Percentiles rank a stretch among this genome's conserved stretches.
Conservation (phyloP, 2,888 invertebrate species). For the Oscheius sp. region DNA sequence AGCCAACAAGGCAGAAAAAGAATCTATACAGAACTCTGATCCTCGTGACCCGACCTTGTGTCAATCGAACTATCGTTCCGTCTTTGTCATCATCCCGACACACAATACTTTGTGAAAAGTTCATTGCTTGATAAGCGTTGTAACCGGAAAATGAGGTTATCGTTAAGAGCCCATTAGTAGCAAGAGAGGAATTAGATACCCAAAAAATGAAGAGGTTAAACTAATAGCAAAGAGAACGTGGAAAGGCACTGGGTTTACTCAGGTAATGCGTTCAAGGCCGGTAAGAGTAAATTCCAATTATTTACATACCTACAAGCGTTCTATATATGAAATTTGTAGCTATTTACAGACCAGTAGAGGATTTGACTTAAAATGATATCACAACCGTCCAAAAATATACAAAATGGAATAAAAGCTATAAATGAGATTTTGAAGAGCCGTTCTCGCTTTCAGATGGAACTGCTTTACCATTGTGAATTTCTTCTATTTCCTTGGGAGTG, state of each 20-base stretch:
- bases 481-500: constrained; percentile 11
- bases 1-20: too few species aligned
- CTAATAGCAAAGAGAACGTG: not conserved
- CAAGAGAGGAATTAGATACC: not conserved
- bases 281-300: not conserved
- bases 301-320: constrained; percentile 8
- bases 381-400: constrained; percentile 21
- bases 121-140: not conserved
- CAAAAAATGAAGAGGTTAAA: not conserved
- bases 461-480: constrained; percentile 11
- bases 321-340: not conserved
- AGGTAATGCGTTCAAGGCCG: not conserved
- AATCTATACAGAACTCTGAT: too few species aligned
- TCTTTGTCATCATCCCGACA: too few species aligned
- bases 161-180: too few species aligned
- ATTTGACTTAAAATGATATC: constrained; percentile 10
- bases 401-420: constrained; percentile 10
- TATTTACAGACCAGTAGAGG: constrained; percentile 21
- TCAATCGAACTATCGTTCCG: too few species aligned
- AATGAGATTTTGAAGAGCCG: constrained; percentile 11
- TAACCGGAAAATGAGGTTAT: not conserved
- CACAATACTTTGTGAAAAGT: too few species aligned
- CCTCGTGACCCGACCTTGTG: too few species aligned
- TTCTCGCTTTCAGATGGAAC: constrained; percentile 17
- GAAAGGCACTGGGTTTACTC: not conserved